Conservation (phyloP, 2,113 vertebrate genomes). For the Lepisosteus oculatus region DNA sequence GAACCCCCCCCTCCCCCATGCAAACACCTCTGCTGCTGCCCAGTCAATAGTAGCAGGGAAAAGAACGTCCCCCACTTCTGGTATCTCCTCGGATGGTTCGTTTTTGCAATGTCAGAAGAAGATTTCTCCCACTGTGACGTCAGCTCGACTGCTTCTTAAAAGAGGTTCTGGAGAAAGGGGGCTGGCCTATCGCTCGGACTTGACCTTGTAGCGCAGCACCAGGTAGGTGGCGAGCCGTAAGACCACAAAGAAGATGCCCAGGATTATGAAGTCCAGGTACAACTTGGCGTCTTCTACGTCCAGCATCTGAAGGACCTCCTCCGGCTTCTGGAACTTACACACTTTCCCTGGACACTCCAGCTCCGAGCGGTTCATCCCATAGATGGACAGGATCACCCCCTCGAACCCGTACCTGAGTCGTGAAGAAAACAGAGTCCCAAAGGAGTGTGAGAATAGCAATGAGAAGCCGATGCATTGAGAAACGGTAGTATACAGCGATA, state of each 20-base stretch:
- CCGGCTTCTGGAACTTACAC: conserved; percentile 88
- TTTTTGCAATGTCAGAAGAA: background rate
- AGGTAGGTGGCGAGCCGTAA: conserved; percentile 90
- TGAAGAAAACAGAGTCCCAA: background rate
- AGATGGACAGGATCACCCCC: conserved; percentile 92
- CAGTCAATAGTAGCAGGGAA: no score
- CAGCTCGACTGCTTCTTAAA: no score
- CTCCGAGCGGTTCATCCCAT: conserved; percentile 89
- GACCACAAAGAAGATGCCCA: conserved; percentile 89
- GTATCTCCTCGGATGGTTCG: fast-evolving
- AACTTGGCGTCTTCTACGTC: conserved; percentile 93
- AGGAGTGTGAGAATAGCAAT: background rate
- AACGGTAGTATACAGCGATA: no score
- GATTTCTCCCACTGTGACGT: no score
- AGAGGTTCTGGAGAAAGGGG: conserved; percentile 15
- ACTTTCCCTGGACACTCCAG: conserved; percentile 75
- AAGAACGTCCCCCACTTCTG: no score
- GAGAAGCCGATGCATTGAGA: no score
- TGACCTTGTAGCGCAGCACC: conserved; percentile 92
- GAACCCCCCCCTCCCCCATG: no score
- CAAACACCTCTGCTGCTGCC: no score
- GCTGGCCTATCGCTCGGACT: conserved; percentile 80
- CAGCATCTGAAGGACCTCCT: conserved; percentile 83
- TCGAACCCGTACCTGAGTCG: conserved; percentile 89
- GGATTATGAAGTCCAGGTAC: conserved; percentile 91